A percentile compares a stretch with the other conserved stretches of the same genome.
phyloP scores from a whole-genome alignment of 2,797 vertebrate genomes.

The Enoplosus armatus region DNA sequence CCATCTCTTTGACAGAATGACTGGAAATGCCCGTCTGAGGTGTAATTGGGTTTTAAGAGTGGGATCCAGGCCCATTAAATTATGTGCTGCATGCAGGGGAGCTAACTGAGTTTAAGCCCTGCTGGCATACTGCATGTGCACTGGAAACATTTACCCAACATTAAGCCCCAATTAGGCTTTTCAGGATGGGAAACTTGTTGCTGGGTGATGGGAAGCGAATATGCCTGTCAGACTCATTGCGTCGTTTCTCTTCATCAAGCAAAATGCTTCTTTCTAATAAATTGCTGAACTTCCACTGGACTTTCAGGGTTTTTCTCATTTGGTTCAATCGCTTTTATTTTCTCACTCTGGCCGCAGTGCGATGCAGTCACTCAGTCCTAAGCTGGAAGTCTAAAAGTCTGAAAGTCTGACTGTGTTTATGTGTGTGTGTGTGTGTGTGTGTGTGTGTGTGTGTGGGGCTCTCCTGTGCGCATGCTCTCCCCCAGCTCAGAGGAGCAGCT shows the following conservation, averaged over 20 bases:
- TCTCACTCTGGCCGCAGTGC: constrained; percentile 30
- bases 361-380: constrained; percentile 40
- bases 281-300: constrained; percentile 24
- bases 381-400: constrained; percentile 49
- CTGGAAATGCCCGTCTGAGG: constrained; percentile 77
- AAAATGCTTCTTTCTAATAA: constrained; percentile 14
- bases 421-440: constrained; percentile 20
- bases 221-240: constrained; percentile 22
- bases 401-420: constrained; percentile 35
- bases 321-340: neutral
- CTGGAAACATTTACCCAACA: constrained; percentile 83
- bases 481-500: constrained; percentile 81
- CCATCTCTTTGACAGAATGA: constrained; percentile 69
- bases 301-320: neutral
- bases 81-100: constrained; percentile 76
- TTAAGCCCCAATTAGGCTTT: constrained; percentile 80
- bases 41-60: constrained; percentile 83
- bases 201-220: constrained; percentile 53
- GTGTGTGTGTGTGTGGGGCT: constrained; percentile 30
- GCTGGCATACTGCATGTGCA: constrained; percentile 79
- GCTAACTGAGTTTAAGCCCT: constrained; percentile 81
- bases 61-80: constrained; percentile 80
- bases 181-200: constrained; percentile 73
- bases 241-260: constrained; percentile 6
- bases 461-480: constrained; percentile 76